Evolutionary conservation across 2,888 invertebrate species (phyloP).

Genomic region (Podotricha telesiphe): DNA sequence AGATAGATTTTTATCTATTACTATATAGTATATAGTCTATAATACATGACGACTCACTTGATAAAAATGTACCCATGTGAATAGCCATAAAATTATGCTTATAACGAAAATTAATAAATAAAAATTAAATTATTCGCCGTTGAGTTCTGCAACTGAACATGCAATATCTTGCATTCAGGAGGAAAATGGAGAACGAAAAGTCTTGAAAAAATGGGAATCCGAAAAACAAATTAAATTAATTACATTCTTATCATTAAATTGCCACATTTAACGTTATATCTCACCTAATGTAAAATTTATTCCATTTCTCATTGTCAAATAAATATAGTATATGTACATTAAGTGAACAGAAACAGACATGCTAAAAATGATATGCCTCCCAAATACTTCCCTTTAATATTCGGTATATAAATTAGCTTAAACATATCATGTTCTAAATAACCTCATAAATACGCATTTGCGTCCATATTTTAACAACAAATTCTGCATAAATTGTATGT

Average conservation of each 20-base stretch:
- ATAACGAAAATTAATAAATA: no score
- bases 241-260: neutral
- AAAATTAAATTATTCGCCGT: no score
- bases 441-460: conserved; percentile 8
- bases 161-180: no score
- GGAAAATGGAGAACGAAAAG: no score
- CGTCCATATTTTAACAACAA: conserved; percentile 25
- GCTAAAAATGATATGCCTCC: neutral
- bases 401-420: conserved; percentile 12
- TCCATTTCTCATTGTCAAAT: neutral
- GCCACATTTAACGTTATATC: neutral
- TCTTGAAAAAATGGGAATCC: no score
- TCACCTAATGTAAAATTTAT: neutral
- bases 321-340: neutral
- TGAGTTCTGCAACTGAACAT: no score
- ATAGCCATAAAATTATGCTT: no score
- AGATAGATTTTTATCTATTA: no score
- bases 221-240: no score
- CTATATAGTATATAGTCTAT: no score
- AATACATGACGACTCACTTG: no score
- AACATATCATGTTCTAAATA: conserved; percentile 1
- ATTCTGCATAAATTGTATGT: conserved; percentile 21
- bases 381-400: neutral
- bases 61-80: no score
- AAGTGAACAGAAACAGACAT: neutral